Conservation (phyloP, 1,140 invertebrate species). For the Calliphora vicina region DNA sequence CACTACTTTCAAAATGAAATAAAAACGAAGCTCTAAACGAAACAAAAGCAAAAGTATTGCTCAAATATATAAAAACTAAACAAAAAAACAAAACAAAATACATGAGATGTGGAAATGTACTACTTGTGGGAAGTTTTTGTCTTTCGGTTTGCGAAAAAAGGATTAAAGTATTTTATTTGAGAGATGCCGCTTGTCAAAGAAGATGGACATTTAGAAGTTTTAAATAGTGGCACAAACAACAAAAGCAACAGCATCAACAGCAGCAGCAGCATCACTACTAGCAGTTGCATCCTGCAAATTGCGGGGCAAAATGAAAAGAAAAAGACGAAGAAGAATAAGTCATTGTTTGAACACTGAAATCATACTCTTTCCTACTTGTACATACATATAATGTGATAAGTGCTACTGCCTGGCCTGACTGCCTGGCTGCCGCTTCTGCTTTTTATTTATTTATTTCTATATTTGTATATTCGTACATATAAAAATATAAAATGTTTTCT, state of each 20-base stretch:
- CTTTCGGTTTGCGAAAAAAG: neutral
- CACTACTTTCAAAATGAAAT: neutral
- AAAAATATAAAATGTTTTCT: constrained; percentile 4
- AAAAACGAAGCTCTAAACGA: neutral
- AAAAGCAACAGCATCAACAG: neutral
- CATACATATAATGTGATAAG: constrained; percentile 32
- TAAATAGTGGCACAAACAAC: constrained; percentile 32
- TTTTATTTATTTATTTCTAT: neutral
- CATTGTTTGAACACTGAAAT: constrained; percentile 25
- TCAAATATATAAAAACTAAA: neutral
- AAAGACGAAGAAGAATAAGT: neutral
- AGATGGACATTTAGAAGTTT: constrained; percentile 31
- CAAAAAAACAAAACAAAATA: neutral
- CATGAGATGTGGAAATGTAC: neutral
- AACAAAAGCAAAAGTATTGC: constrained; percentile 21
- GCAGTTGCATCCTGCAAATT: neutral
- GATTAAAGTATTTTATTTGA: constrained; percentile 29
- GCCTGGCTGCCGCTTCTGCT: neutral
- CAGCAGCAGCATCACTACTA: neutral
- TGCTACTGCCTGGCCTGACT: neutral
- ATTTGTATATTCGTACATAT: neutral
- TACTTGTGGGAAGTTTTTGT: constrained; percentile 26
- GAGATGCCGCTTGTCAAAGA: constrained; percentile 30
- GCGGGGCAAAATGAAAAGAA: neutral
- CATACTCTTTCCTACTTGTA: neutral